Percentiles rank a stretch among this genome's conserved stretches.
Conservation (phyloP, 2,888 invertebrate genomes). For the Amblyteles armatorius region DNA sequence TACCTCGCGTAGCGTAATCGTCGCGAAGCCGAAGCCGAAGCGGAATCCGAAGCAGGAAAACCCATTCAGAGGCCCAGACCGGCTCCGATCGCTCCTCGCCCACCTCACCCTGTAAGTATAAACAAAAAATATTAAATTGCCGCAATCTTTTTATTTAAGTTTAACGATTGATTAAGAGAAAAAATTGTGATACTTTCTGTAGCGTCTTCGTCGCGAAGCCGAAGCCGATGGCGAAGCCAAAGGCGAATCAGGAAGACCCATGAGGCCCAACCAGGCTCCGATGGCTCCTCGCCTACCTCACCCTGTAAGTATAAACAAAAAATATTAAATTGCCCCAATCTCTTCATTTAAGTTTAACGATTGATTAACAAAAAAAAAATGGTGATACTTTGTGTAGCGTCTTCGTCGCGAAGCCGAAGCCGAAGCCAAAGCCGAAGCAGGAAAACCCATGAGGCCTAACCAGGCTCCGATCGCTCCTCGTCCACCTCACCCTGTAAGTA, state of each 20-base stretch:
- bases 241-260: conserved; percentile 22
- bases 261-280: background rate
- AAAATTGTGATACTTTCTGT: background rate
- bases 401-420: conserved; percentile 63
- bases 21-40: conserved; percentile 56
- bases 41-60: conserved; percentile 11
- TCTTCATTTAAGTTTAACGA: background rate
- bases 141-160: background rate
- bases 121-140: background rate
- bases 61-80: conserved; percentile 26
- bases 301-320: background rate
- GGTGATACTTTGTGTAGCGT: conserved; percentile 42
- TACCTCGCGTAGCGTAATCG: conserved; percentile 56
- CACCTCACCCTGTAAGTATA: no score
- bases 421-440: conserved; percentile 31
- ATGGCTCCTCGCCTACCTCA: background rate
- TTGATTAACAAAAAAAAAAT: background rate
- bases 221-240: conserved; percentile 47
- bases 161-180: background rate
- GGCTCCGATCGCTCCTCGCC: conserved; percentile 1
- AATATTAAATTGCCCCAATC: background rate
- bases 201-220: conserved; percentile 67
- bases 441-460: background rate
- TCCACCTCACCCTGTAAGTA: background rate
- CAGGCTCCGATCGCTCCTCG: background rate